phyloP scores from a whole-genome alignment of 2,888 invertebrate genomes.

The Aethes cnicana region DNA sequence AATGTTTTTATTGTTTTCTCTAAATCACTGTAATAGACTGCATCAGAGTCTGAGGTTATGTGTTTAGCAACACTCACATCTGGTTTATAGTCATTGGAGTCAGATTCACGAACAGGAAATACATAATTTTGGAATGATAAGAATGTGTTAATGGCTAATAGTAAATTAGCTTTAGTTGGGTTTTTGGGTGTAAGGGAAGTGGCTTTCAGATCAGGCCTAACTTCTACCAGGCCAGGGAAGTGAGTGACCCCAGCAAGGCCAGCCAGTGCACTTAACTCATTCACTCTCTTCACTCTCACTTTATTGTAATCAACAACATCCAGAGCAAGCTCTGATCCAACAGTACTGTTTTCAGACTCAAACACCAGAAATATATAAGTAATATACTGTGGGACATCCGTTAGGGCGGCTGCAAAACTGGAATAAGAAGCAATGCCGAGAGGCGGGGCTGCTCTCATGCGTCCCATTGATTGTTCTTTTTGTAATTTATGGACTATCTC shows the following conservation, averaged over 20 bases:
- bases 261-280: constrained; percentile 79
- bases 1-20: constrained; percentile 93
- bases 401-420: constrained; percentile 77
- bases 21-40: constrained; percentile 92
- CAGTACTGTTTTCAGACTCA: constrained; percentile 83
- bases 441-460: constrained; percentile 83
- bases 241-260: constrained; percentile 66
- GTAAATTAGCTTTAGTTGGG: constrained; percentile 66
- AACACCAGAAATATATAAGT: constrained; percentile 85
- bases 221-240: constrained; percentile 81
- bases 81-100: constrained; percentile 45
- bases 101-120: constrained; percentile 54
- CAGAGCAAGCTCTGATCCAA: constrained; percentile 86
- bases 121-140: constrained; percentile 73
- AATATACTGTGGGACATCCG: constrained; percentile 69
- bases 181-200: constrained; percentile 64
- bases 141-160: constrained; percentile 78
- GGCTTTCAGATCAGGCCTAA: constrained; percentile 63
- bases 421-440: constrained; percentile 82
- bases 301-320: constrained; percentile 83
- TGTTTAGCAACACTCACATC: constrained; percentile 34
- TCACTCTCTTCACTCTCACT: constrained; percentile 82
- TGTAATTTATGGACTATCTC: constrained; percentile 82
- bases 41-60: constrained; percentile 62
- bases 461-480: constrained; percentile 83